phyloP scores from a whole-genome alignment of 1,140 invertebrate species.

The Drosophila tristis region DNA sequence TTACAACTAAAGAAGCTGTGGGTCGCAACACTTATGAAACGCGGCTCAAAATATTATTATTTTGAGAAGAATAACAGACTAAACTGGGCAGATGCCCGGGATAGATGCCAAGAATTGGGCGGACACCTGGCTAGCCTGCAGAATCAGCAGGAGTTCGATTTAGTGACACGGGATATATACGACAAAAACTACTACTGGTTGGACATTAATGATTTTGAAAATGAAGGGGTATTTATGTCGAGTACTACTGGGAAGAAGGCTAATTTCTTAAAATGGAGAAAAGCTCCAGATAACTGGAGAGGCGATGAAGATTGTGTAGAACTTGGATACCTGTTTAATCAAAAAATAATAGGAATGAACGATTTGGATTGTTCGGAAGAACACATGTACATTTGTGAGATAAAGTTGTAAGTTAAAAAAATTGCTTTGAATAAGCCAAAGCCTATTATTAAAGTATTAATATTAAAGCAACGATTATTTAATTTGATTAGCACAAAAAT shows the following conservation, averaged over 20 bases:
- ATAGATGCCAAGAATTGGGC: slow-evolving; percentile 22
- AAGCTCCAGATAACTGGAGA: too few relatives aligned
- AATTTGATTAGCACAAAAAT: too few relatives aligned
- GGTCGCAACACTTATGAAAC: not conserved
- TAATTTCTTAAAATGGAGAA: slow-evolving; percentile 11
- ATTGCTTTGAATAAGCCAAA: too few relatives aligned
- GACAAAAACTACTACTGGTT: slow-evolving; percentile 18
- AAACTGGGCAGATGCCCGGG: slow-evolving; percentile 14
- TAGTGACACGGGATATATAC: not conserved
- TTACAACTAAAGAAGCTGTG: too few relatives aligned
- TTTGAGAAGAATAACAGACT: not conserved
- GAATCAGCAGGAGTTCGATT: slow-evolving; percentile 16
- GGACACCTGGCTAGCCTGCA: slow-evolving; percentile 9
- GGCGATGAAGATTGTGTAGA: too few relatives aligned
- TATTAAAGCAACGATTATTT: too few relatives aligned
- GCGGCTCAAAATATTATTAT: slow-evolving; percentile 13
- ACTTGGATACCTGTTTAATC: too few relatives aligned
- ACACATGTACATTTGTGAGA: slow-evolving; percentile 19
- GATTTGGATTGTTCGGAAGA: too few relatives aligned
- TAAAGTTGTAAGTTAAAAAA: too few relatives aligned
- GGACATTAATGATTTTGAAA: slow-evolving; percentile 28
- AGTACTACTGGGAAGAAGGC: slow-evolving; percentile 15
- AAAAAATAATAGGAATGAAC: too few relatives aligned
- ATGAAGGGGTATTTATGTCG: slow-evolving; percentile 17
- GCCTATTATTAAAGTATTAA: too few relatives aligned